phyloP scores from a whole-genome alignment of 2,888 invertebrate species.

The Chouioia cunea region DNA sequence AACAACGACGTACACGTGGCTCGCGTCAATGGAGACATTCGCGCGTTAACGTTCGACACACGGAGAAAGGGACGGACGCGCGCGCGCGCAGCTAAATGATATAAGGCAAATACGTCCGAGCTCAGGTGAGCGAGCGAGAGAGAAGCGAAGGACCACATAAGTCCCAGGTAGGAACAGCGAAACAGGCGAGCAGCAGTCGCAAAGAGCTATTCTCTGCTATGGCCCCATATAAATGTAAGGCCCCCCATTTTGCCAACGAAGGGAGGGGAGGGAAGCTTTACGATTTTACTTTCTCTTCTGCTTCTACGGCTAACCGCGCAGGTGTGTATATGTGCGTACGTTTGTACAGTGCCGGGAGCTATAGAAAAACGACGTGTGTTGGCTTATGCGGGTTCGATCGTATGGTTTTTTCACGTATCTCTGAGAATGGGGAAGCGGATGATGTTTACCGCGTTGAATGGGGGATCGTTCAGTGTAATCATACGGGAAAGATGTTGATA shows the following conservation, averaged over 20 bases:
- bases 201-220: conserved; percentile 50
- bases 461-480: no score
- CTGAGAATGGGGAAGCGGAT: no score
- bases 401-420: no score
- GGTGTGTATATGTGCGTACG: background rate
- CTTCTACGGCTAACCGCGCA: no score
- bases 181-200: conserved; percentile 57
- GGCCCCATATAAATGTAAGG: conserved; percentile 44
- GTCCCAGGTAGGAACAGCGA: conserved; percentile 59
- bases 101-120: conserved; percentile 5
- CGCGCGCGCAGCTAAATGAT: no score
- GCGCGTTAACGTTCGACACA: background rate
- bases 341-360: no score
- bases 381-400: no score
- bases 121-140: conserved; percentile 10
- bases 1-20: no score
- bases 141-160: conserved; percentile 53
- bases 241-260: conserved; percentile 17
- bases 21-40: background rate
- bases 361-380: no score
- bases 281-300: conserved; percentile 1
- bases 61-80: background rate
- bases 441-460: no score
- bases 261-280: background rate
- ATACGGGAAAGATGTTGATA: no score